Percentiles rank a stretch among this genome's conserved stretches.
These are phyloP conservation scores for Oncorhynchus tshawytscha DNA, from an alignment of 2,113 vertebrate species.

Conservation along the genomic window DNA sequence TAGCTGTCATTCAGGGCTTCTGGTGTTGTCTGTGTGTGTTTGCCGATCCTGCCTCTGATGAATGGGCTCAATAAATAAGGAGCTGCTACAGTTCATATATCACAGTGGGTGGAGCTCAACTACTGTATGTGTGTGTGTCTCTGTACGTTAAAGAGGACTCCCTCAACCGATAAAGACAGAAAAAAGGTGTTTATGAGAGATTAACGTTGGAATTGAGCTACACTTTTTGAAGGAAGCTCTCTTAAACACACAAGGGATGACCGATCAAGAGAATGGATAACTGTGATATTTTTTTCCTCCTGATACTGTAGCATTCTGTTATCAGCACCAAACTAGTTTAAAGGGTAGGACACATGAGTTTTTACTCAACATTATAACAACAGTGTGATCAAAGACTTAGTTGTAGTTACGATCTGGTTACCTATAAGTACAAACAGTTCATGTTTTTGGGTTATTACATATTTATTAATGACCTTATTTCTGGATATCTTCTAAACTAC, in stretches of 20 bases:
- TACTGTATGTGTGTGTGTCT: not conserved
- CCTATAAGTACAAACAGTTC: too few relatives aligned
- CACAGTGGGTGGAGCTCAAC: conserved; percentile 22
- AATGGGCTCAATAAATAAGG: conserved; percentile 54
- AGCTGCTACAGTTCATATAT: conserved; percentile 45
- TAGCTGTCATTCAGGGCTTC: conserved; percentile 36
- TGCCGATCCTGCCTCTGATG: conserved; percentile 37
- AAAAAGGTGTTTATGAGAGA: conserved; percentile 19
- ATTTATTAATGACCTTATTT: too few relatives aligned
- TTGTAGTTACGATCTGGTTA: too few relatives aligned
- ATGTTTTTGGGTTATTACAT: too few relatives aligned
- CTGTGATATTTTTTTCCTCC: not conserved
- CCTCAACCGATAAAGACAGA: not conserved
- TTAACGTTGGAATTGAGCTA: not conserved
- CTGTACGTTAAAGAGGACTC: not conserved
- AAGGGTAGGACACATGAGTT: too few relatives aligned
- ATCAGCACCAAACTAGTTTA: not conserved
- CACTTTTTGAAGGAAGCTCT: not conserved
- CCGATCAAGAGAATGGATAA: not conserved
- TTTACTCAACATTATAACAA: too few relatives aligned
- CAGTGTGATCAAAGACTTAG: too few relatives aligned
- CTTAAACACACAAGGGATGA: conserved; percentile 1
- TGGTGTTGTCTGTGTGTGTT: conserved; percentile 42
- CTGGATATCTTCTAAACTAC: too few relatives aligned
- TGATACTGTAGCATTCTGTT: not conserved